These are phyloP conservation scores for Xiphorhynchus elegans DNA, from an alignment of 2,113 vertebrate species.

Conservation along the genomic window DNA sequence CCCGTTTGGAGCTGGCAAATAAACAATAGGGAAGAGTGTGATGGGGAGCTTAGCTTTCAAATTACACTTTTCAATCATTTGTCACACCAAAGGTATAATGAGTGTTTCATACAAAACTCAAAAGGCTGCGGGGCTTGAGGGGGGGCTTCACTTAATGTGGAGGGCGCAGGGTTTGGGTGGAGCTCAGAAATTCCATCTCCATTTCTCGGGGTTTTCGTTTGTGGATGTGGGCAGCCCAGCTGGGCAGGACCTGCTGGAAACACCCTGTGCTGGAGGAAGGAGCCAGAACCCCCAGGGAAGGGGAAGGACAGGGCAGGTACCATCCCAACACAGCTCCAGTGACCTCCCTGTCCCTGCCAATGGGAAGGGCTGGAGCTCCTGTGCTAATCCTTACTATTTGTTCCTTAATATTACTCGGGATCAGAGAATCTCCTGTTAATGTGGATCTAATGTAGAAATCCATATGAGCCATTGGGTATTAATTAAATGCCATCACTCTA, in stretches of 20 bases:
- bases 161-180: not conserved
- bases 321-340: not conserved
- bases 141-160: not conserved
- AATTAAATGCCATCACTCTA: conserved; percentile 59
- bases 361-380: accelerated
- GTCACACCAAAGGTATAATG: conserved; percentile 44
- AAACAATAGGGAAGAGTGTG: conserved; percentile 54
- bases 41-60: conserved; percentile 50
- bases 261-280: not conserved
- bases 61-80: conserved; percentile 58
- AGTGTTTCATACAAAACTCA: not conserved
- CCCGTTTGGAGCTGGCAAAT: conserved; percentile 54
- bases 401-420: not conserved
- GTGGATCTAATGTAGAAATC: conserved; percentile 66
- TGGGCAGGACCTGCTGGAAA: not conserved
- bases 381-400: not conserved
- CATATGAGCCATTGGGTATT: conserved; percentile 60
- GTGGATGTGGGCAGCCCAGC: not conserved
- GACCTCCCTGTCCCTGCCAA: not conserved
- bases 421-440: conserved; percentile 48
- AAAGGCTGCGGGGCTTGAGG: not conserved
- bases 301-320: not conserved
- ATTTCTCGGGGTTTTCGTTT: not conserved
- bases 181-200: not conserved
- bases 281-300: not conserved